A percentile compares a stretch with the other conserved stretches of the same genome.
These are phyloP conservation scores for Bergia puertoricense DNA, from an alignment of 92 coral and sea anemone genomes.

Conservation along the genomic window DNA sequence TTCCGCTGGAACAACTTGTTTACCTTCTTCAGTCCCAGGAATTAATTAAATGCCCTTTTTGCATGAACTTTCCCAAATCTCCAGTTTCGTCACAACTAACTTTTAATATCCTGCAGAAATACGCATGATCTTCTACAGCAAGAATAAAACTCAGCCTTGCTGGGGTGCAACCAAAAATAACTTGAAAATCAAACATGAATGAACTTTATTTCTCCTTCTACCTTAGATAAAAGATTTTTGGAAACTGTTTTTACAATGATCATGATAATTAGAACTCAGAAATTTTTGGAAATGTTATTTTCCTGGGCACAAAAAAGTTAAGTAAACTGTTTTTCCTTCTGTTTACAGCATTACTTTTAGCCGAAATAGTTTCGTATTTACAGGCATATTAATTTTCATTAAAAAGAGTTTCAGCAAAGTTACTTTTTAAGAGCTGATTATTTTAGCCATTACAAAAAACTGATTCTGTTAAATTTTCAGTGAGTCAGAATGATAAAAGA, in stretches of 20 bases:
- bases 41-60: background rate
- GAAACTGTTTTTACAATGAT: background rate
- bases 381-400: background rate
- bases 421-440: background rate
- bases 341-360: background rate
- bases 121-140: background rate
- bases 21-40: background rate
- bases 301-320: background rate
- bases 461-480: background rate
- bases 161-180: too few relatives aligned
- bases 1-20: background rate
- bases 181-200: background rate
- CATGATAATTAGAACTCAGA: too few relatives aligned
- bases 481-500: background rate
- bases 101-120: background rate
- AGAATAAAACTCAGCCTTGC: background rate
- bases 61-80: background rate
- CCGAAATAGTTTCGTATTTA: background rate
- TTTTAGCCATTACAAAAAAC: slow-evolving; percentile 15
- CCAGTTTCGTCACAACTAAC: background rate
- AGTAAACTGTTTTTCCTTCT: background rate
- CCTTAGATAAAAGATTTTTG: background rate
- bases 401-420: background rate
- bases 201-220: background rate
- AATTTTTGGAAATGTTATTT: background rate